These are phyloP conservation scores for Colletes latitarsis DNA, from an alignment of 1,140 invertebrate species.

Conservation along the genomic window DNA sequence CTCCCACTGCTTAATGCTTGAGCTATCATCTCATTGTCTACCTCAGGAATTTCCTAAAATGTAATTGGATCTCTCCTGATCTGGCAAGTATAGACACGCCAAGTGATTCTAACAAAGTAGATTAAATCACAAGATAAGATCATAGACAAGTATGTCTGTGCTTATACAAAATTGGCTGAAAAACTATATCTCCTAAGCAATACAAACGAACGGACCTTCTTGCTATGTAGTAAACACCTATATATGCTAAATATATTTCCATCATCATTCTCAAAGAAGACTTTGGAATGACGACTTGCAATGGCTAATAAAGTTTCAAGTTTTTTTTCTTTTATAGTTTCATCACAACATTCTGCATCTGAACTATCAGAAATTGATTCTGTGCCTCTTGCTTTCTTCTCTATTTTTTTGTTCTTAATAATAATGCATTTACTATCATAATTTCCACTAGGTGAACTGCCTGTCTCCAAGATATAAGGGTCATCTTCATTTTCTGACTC, in stretches of 20 bases:
- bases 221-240: conserved; percentile 85
- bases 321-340: conserved; percentile 65
- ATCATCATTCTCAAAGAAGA: conserved; percentile 86
- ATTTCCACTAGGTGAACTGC: conserved; percentile 50
- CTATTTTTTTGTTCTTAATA: conserved; percentile 58
- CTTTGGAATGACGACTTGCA: conserved; percentile 85
- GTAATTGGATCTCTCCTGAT: conserved; percentile 73
- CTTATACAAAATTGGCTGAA: neutral
- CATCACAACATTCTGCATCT: conserved; percentile 67
- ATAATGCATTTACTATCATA: conserved; percentile 54
- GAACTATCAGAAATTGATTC: conserved; percentile 71
- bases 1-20: conserved; percentile 76
- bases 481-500: conserved; percentile 83
- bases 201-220: conserved; percentile 81
- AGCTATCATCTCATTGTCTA: conserved; percentile 78
- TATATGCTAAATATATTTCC: conserved; percentile 88
- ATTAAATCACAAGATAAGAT: conserved; percentile 53
- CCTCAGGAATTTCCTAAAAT: conserved; percentile 80
- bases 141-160: conserved; percentile 37
- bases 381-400: conserved; percentile 54
- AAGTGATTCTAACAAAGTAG: conserved; percentile 63
- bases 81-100: conserved; percentile 68
- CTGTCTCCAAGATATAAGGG: conserved; percentile 81
- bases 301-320: conserved; percentile 78
- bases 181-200: neutral